Percentiles rank a stretch among this genome's conserved stretches.
phyloP scores from a whole-genome alignment of 2,888 invertebrate species.

The Caenorhabditis doughertyi region DNA sequence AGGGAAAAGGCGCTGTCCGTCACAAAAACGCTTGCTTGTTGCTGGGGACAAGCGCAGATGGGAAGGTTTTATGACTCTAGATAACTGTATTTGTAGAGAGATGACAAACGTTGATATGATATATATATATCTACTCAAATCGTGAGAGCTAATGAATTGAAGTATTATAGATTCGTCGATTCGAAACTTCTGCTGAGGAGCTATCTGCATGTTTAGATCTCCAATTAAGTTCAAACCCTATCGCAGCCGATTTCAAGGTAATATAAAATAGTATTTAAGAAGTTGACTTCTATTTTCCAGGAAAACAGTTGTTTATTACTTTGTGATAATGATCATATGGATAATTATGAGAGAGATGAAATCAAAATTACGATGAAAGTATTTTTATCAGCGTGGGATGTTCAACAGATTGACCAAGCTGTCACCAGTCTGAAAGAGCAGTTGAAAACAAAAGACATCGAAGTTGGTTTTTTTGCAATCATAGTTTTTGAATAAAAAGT shows the following conservation, averaged over 20 bases:
- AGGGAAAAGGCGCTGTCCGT: conserved; percentile 2
- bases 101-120: too few relatives aligned
- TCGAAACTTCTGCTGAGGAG: conserved; percentile 81
- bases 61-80: too few relatives aligned
- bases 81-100: too few relatives aligned
- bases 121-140: too few relatives aligned
- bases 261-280: neutral
- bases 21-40: neutral
- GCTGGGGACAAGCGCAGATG: neutral
- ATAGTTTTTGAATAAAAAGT: neutral
- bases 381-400: conserved; percentile 72
- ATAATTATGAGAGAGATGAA: conserved; percentile 81
- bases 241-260: conserved; percentile 74
- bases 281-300: conserved; percentile 61
- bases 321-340: conserved; percentile 77
- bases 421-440: conserved; percentile 72
- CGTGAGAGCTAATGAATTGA: neutral
- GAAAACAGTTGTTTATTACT: conserved; percentile 79
- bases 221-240: conserved; percentile 76
- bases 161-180: conserved; percentile 66
- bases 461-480: conserved; percentile 21
- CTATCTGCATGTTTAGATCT: conserved; percentile 80
- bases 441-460: conserved; percentile 78
- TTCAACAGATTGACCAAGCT: conserved; percentile 75
- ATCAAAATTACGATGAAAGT: conserved; percentile 82